These are phyloP conservation scores for Holocentrus rufus DNA, from an alignment of 2,797 vertebrate genomes.

Conservation along the genomic window DNA sequence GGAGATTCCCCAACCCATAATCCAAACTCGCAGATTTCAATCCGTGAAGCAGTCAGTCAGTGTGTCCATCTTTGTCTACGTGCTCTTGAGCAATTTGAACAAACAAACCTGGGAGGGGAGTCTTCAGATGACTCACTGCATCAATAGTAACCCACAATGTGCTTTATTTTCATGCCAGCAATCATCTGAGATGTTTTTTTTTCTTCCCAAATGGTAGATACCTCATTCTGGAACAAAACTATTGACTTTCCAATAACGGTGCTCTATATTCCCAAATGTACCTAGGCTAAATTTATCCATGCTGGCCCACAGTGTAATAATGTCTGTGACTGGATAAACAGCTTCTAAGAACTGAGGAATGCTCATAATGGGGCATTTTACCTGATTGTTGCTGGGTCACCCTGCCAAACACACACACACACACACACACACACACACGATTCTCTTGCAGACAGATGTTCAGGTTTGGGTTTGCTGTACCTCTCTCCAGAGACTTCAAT, in stretches of 20 bases:
- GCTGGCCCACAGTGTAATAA: conserved; percentile 28
- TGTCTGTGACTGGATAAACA: conserved; percentile 61
- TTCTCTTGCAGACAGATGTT: conserved; percentile 64
- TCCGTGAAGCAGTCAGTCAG: no score
- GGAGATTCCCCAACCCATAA: no score
- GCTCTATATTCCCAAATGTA: conserved; percentile 12
- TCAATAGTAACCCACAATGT: conserved; percentile 11
- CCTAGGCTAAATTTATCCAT: conserved; percentile 2
- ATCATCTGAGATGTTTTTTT: conserved; percentile 6
- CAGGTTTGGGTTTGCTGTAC: conserved; percentile 37
- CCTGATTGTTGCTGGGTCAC: conserved; percentile 69
- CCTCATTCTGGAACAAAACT: conserved; percentile 43
- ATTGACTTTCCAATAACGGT: conserved; percentile 49
- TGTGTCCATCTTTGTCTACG: no score
- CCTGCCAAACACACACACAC: conserved; percentile 55
- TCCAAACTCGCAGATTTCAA: no score
- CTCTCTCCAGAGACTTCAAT: conserved; percentile 38
- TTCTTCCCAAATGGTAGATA: conserved; percentile 36
- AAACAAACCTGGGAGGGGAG: not conserved
- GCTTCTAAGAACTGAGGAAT: conserved; percentile 57
- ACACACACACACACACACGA: conserved; percentile 11
- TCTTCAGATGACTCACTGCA: conserved; percentile 25
- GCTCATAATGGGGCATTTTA: conserved; percentile 73
- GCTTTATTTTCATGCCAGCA: conserved; percentile 50
- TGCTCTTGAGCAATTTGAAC: no score